Evolutionary conservation across 2,797 vertebrate species (phyloP), one percentile per base, ranked within the genome.

Genomic region (Sternotherus odoratus): DNA sequence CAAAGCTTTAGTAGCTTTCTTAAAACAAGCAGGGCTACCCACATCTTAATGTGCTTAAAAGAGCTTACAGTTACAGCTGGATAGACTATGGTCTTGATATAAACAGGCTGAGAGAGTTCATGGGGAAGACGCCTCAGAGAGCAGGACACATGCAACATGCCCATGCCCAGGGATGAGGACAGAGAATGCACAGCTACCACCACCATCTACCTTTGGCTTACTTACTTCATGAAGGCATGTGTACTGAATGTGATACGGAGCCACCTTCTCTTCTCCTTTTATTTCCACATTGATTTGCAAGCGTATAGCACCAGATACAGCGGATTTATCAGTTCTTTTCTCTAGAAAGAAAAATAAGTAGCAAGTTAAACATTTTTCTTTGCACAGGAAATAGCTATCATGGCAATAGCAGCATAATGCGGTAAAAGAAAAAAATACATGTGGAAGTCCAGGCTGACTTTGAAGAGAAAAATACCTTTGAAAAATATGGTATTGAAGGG

Each of bases 281-380:
- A 99, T 99, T 97, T 99, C 99, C 94, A 99, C 99, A 1, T 97
- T 99, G 97, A 99, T 99, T 83, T 99, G 99, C n/a, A 99, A 98
- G 88, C 99, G 99, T 94, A 99, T 99, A 92, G 99, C 99, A 6
- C 99, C 99, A 0, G 99, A 99, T 89, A 99, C 99, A 0, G 99
- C 99, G 5, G 99, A 99, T 96, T 99, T 99, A 97, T 99, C 99
- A 1, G 99, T 99, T 95, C 99, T 98, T 95, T 99, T 99, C 97
- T 99, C 99, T 99, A 97, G 53, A 96, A 96, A 63, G 26, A 63
- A 97, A 97, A 95, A 85, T 5, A 80, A 75, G 69, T 19, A 82
- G 23, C 13, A 86, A 30, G 89, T 95, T 92, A 90, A 48, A 72
- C 1, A 90, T 5, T 1, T 72, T 48, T 10, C 85, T 69, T 23